Conservation (phyloP, 2,888 invertebrate genomes). For the Drepanosiphum platanoidis region DNA sequence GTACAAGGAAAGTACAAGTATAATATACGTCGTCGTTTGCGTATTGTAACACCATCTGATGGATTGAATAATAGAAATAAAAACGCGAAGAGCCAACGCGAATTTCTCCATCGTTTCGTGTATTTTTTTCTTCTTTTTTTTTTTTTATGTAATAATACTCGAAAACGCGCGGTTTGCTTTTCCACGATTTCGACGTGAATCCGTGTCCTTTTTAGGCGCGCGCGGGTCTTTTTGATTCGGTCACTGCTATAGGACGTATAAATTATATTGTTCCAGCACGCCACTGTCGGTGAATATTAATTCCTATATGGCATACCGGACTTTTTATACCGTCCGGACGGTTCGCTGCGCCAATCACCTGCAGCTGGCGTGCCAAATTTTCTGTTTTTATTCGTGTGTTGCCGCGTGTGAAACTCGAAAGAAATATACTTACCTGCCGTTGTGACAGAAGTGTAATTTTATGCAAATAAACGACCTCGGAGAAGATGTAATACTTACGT, state of each 20-base stretch:
- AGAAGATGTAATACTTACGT: conserved; percentile 8
- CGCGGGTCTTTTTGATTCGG: not conserved
- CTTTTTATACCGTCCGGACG: not conserved
- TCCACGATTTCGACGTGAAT: not conserved
- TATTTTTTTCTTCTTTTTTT: not conserved
- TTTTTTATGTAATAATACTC: not conserved
- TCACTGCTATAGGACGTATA: not conserved
- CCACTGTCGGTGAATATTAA: not conserved
- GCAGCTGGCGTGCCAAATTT: not conserved
- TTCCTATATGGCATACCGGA: not conserved
- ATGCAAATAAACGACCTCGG: conserved; percentile 43
- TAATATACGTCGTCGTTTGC: not conserved
- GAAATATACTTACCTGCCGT: not conserved
- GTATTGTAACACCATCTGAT: conserved; percentile 32
- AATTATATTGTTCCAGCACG: not conserved
- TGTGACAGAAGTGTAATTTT: conserved; percentile 32
- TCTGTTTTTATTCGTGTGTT: not conserved
- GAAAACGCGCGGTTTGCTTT: not conserved
- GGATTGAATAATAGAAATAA: conserved; percentile 24
- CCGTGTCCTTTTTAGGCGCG: not conserved
- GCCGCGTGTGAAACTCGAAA: not conserved
- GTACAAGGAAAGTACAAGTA: conserved; percentile 58
- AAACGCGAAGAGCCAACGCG: conserved; percentile 10
- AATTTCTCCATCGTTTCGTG: not conserved
- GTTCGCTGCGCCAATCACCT: not conserved